Percentiles rank a stretch among this genome's conserved stretches.
Conservation (phyloP, 2,888 invertebrate genomes). For the Phanerotoma sp. region DNA sequence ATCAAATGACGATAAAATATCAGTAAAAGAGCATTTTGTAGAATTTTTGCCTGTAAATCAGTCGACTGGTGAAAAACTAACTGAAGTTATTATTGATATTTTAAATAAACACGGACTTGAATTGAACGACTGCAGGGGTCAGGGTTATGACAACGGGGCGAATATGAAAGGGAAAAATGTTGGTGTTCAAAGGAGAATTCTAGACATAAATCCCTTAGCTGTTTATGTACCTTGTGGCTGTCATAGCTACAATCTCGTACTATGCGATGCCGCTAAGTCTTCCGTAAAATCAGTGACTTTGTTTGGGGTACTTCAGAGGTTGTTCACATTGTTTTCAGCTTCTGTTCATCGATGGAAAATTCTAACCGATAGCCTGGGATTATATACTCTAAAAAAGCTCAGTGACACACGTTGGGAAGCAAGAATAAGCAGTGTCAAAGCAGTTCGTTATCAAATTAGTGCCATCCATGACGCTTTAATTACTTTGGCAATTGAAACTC, state of each 20-base stretch:
- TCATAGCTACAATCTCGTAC: conserved; percentile 41
- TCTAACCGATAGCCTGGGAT: conserved; percentile 2
- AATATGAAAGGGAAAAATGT: conserved; percentile 39
- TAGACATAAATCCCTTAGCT: conserved; percentile 37
- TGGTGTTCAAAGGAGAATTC: conserved; percentile 39
- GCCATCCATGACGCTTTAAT: conserved; percentile 30
- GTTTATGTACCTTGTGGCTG: conserved; percentile 36
- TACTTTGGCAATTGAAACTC: conserved; percentile 34
- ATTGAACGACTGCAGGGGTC: conserved; percentile 37
- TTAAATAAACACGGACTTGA: too few relatives aligned
- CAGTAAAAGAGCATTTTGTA: too few relatives aligned
- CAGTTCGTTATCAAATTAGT: conserved; percentile 29
- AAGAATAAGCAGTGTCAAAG: conserved; percentile 35
- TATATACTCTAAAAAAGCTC: conserved; percentile 34
- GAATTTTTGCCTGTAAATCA: too few relatives aligned
- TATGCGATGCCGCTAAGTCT: conserved; percentile 34
- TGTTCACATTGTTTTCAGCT: conserved; percentile 37
- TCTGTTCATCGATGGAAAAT: conserved; percentile 35
- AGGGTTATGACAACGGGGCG: conserved; percentile 39
- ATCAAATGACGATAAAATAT: conserved; percentile 23
- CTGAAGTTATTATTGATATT: too few relatives aligned
- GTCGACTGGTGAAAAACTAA: too few relatives aligned
- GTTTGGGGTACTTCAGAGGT: conserved; percentile 38
- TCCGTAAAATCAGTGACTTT: conserved; percentile 35
- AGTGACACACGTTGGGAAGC: conserved; percentile 44